Evolutionary conservation across 2,113 vertebrate species (phyloP), one percentile per base, ranked within the genome.

Genomic region (Centropristis striata): DNA sequence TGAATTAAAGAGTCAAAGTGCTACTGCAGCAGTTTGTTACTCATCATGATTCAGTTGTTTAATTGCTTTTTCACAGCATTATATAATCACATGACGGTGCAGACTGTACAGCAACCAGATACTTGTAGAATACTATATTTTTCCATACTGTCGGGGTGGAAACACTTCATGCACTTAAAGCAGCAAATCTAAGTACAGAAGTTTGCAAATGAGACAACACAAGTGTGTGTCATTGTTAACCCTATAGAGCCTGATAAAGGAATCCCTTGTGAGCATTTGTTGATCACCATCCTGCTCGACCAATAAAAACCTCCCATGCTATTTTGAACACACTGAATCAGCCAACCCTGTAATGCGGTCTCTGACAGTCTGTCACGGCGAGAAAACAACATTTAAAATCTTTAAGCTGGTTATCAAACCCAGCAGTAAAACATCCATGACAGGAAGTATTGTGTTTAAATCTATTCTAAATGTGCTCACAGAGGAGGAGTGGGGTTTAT

Each of bases 371-470:
- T 47, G 13, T 16, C 58, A 54, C 10, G 23, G 46, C 20, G 46
- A 71, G 59, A 71, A 75, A 64, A 71, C 14, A 13, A n/a, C 50
- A 44, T 66, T 57, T 23, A 0, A 61, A 44, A 58, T 27, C 12
- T 50, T 55, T 46, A 57, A 53, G 6, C 1, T 37, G 46, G 57
- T 28, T 50, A 23, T 4, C 37, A 72, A 70, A 68, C 8, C 20
- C n/a, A 27, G 8, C 41, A 23, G 42, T 11, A 69, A 68, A 80
- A 59, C 50, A 67, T 47, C 27, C 13, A 11, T 4, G 63, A 41
- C 57, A 58, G 54, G 72, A 60, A 72, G 36, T n/a, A 14, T 14
- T 64, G 39, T 6, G 21, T 71, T 75, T 54, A 46, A 81, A 80
- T 68, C 41, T 28, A 18, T 69, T 55, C 32, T 20, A 28, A 47